Base-by-base conservation (phyloP, 2,113 vertebrate genomes). In the Thalassoma bifasciatum region DNA sequence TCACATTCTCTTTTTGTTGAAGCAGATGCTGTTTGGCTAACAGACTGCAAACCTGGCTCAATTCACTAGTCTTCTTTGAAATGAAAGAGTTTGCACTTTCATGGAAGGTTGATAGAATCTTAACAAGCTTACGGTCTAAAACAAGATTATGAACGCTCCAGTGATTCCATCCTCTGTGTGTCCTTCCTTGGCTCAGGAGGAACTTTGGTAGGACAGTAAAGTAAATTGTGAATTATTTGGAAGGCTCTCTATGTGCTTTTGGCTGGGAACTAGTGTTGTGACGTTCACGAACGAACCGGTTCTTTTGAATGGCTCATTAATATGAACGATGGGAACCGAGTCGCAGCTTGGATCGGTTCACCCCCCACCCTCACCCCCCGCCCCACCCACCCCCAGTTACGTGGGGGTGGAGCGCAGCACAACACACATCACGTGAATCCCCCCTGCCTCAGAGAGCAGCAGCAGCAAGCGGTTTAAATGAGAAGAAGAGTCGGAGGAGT, bases 151-250 rank as follows among this genome's bases (percentile, higher is more conserved):
- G 9, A 49, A 66, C n/a, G 74, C 76, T 79, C 44, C 76, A 82
- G 47, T 78, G 58, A 63, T 73, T 84, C 71, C 73, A 79, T 84
- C 62, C 66, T 79, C 56, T 46, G 8, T 23, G 51, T 66, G 84
- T 82, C 88, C 67, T 69, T 73, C 42, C 84, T 92, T 92, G 98
- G 97, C 96, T 96, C 5, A 97, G 96, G 82, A 94, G 89, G 88
- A 99, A 99, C 90, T 94, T 98, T 79, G 98, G 85, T 19, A 95
- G 96, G 22, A n/a, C n/a, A n/a, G n/a, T n/a, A n/a, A n/a, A n/a
- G n/a, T 30, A 6, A 30, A 30, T 30, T 6, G 95, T 30, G 30
- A 4, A 30, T 82, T 95, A 89, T 95, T 95, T 0, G 97, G 97
- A 16, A 96, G 86, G 50, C 99, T 91, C 84, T 97, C 94, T 85